phyloP scores from a whole-genome alignment of 35 echinoderm and acorn worm species.

The Eucidaris tribuloides region DNA sequence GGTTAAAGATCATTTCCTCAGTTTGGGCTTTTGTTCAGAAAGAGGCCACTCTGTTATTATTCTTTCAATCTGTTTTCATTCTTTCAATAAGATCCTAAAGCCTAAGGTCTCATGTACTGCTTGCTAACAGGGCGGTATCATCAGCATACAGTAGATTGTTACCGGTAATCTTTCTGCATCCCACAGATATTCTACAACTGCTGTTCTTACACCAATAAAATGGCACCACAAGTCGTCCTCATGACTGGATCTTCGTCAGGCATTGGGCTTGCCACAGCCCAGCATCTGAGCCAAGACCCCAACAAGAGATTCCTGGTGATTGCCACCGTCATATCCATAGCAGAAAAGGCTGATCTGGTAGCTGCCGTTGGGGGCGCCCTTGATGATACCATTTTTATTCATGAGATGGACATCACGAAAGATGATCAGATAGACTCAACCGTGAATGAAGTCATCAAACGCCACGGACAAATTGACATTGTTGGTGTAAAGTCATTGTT shows the following conservation, averaged over 20 bases:
- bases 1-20: no score
- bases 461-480: slow-evolving; percentile 9
- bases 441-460: not conserved
- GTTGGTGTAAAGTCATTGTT: no score
- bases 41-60: no score
- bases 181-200: no score
- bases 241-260: slow-evolving; percentile 43
- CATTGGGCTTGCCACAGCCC: slow-evolving; percentile 26
- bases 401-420: slow-evolving; percentile 37
- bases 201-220: no score
- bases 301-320: slow-evolving; percentile 22
- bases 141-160: no score
- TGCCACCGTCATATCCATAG: slow-evolving; percentile 15
- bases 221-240: not conserved
- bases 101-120: no score
- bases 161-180: no score
- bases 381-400: slow-evolving; percentile 30
- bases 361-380: slow-evolving; percentile 2
- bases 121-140: no score
- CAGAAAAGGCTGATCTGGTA: slow-evolving; percentile 24
- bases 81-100: no score
- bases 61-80: no score
- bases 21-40: no score
- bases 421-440: not conserved
- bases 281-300: slow-evolving; percentile 10